phyloP scores from a whole-genome alignment of 2,113 vertebrate genomes.

The Etheostoma cragini region DNA sequence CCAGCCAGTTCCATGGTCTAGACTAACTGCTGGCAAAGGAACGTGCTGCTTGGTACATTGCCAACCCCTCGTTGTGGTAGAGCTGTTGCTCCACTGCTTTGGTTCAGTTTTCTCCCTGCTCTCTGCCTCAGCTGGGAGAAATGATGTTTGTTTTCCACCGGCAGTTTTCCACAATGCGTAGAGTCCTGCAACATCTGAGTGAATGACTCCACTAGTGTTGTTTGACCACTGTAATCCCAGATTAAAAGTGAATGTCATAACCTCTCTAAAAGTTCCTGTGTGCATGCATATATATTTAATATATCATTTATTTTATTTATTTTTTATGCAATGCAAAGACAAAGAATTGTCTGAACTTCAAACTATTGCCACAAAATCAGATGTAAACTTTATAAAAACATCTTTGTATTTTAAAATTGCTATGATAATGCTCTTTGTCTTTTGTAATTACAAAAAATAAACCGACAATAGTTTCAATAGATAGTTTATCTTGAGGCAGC shows the following conservation, averaged over 20 bases:
- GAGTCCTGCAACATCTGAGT: constrained; percentile 24
- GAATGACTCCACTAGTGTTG: constrained; percentile 32
- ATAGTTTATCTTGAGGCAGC: constrained; percentile 6
- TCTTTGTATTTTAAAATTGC: neutral
- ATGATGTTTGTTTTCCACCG: constrained; percentile 29
- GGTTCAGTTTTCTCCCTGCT: constrained; percentile 41
- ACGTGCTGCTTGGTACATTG: constrained; percentile 44
- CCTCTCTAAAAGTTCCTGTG: neutral
- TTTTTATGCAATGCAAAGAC: neutral
- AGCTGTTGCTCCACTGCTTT: constrained; percentile 42
- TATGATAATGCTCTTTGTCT: neutral
- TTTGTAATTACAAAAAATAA: constrained; percentile 1
- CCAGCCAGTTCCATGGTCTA: constrained; percentile 55
- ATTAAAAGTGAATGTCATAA: neutral
- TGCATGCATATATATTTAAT: no score
- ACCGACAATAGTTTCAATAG: neutral
- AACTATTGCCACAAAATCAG: neutral
- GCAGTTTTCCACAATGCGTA: constrained; percentile 9
- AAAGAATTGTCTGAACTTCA: neutral
- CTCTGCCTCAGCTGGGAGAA: constrained; percentile 31
- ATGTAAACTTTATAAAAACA: neutral
- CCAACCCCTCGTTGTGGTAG: constrained; percentile 69
- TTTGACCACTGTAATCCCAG: constrained; percentile 11
- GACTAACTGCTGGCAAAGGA: constrained; percentile 68
- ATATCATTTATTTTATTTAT: no score